A percentile compares a stretch with the other conserved stretches of the same genome.
Conservation (phyloP, 2,888 invertebrate species). For the Rhimphoctona megacephalus region DNA sequence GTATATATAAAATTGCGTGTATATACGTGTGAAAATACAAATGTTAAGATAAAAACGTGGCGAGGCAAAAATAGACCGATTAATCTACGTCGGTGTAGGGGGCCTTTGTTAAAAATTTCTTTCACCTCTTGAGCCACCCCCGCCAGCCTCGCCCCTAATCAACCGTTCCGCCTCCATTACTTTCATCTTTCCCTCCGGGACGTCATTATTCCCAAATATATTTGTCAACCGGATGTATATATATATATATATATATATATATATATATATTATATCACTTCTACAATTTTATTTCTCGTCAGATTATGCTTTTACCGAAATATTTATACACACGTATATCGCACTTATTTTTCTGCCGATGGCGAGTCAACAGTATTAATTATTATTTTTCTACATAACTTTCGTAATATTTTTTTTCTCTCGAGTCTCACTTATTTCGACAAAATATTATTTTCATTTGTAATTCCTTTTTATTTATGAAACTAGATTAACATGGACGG, state of each 20-base stretch:
- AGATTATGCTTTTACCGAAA: conserved; percentile 16
- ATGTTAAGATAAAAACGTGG: conserved; percentile 15
- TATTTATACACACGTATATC: conserved; percentile 43
- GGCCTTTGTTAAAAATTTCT: conserved; percentile 43
- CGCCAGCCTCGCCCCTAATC: conserved; percentile 54
- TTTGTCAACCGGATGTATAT: conserved; percentile 12
- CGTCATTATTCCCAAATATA: conserved; percentile 53
- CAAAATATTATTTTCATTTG: not conserved
- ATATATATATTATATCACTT: not conserved
- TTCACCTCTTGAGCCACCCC: conserved; percentile 48
- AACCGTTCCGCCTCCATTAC: conserved; percentile 34
- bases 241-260: not conserved
- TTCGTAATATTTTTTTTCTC: not conserved
- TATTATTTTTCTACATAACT: not conserved
- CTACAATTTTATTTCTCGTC: not conserved
- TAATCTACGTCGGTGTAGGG: conserved; percentile 55
- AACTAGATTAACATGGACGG: conserved; percentile 10
- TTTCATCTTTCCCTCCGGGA: conserved; percentile 34
- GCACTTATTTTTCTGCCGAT: conserved; percentile 21
- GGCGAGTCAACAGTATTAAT: conserved; percentile 2
- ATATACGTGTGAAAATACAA: conserved; percentile 35
- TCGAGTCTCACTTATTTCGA: not conserved
- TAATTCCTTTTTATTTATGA: not conserved
- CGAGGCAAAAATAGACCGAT: conserved; percentile 27
- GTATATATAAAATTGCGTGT: conserved; percentile 9